These are phyloP conservation scores for Drosophila paulistorum DNA, from an alignment of 1,140 invertebrate species.

Conservation along the genomic window DNA sequence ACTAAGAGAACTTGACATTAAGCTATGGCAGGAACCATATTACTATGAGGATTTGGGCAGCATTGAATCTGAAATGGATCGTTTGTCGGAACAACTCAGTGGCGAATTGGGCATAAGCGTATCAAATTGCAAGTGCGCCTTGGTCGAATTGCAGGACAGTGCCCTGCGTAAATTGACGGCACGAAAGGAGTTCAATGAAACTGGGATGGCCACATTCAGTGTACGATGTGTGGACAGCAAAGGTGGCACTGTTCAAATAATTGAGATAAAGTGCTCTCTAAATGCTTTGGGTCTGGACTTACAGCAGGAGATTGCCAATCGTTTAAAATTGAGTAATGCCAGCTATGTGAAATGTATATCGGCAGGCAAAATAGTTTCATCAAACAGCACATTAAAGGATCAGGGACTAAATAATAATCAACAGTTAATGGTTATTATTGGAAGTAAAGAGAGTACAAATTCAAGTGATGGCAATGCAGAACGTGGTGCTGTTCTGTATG, in stretches of 20 bases:
- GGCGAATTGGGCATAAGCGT: conserved; percentile 84
- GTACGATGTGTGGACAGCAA: conserved; percentile 64
- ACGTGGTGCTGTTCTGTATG: conserved; percentile 50
- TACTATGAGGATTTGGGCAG: conserved; percentile 83
- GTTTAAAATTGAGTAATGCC: conserved; percentile 67
- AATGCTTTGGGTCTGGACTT: conserved; percentile 84
- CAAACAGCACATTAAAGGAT: conserved; percentile 82
- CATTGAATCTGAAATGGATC: conserved; percentile 83
- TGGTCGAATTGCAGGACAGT: conserved; percentile 86
- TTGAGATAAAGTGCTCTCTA: conserved; percentile 63
- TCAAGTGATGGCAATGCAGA: conserved; percentile 29
- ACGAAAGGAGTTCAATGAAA: conserved; percentile 85
- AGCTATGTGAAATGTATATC: conserved; percentile 87
- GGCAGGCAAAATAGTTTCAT: conserved; percentile 86
- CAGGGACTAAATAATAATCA: conserved; percentile 87
- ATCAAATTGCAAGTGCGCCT: conserved; percentile 83
- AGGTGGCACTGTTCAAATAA: conserved; percentile 47
- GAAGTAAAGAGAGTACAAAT: conserved; percentile 33
- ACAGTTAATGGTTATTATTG: conserved; percentile 87
- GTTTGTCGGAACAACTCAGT: conserved; percentile 85
- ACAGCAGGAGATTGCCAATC: conserved; percentile 84
- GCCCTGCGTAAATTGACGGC: conserved; percentile 87
- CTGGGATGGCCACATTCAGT: conserved; percentile 84
- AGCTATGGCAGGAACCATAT: conserved; percentile 89
- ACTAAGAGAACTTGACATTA: conserved; percentile 82